phyloP scores from a whole-genome alignment of 2,113 vertebrate species.

The Tauraco erythrolophus region DNA sequence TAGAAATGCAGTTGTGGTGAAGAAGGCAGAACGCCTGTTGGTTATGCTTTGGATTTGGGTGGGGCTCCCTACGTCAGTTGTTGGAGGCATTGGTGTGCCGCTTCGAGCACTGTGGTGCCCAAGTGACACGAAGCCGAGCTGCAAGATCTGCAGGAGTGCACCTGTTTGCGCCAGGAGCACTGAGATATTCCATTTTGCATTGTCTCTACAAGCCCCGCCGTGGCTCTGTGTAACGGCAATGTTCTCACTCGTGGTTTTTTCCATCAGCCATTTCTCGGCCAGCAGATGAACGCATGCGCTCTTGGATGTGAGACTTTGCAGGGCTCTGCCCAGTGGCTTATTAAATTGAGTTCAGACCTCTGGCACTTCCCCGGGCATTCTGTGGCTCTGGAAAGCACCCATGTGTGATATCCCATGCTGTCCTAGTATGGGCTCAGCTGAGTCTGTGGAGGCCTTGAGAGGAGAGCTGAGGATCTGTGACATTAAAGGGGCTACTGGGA shows the following conservation, averaged over 20 bases:
- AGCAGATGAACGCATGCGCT: not conserved
- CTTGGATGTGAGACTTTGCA: not conserved
- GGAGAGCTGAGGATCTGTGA: not conserved
- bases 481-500: not conserved
- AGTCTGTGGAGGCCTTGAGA: fast-evolving
- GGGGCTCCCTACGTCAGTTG: not conserved
- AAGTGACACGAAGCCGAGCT: not conserved
- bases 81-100: not conserved
- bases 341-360: not conserved
- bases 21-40: not conserved
- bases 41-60: not conserved
- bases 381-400: not conserved
- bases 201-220: not conserved
- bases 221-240: not conserved
- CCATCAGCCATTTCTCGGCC: not conserved
- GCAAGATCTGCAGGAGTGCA: fast-evolving
- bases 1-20: not conserved
- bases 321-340: not conserved
- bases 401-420: not conserved
- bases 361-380: fast-evolving
- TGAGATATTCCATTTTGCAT: not conserved
- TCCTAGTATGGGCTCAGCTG: not conserved
- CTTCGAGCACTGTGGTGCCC: fast-evolving
- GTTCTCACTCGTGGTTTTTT: not conserved
- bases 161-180: fast-evolving